phyloP scores from a whole-genome alignment of 2,797 vertebrate genomes.

The Scyliorhinus canicula region DNA sequence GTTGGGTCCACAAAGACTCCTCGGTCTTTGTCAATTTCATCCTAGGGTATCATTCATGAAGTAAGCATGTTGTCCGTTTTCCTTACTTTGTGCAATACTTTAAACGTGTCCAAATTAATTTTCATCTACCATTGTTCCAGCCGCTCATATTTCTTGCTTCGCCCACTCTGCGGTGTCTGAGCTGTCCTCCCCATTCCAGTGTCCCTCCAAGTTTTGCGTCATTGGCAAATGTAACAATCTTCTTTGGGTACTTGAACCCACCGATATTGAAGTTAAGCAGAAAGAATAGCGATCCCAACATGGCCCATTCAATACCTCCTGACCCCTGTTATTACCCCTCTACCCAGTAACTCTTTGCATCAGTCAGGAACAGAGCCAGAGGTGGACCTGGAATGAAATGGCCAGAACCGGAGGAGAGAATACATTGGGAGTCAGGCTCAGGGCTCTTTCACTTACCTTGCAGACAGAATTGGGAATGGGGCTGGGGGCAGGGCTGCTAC shows the following conservation, averaged over 20 bases:
- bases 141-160: not conserved
- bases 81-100: not conserved
- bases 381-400: no score
- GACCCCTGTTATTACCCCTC: not conserved
- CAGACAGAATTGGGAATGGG: no score
- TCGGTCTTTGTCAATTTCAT: not conserved
- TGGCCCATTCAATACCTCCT: not conserved
- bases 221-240: not conserved
- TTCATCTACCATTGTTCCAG: not conserved
- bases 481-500: no score
- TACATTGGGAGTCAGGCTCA: no score
- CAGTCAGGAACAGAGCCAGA: no score
- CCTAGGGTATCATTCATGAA: not conserved
- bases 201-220: not conserved
- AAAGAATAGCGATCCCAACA: not conserved
- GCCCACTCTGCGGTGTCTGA: not conserved
- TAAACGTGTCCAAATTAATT: not conserved
- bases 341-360: not conserved
- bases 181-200: not conserved
- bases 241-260: not conserved
- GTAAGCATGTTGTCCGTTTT: not conserved
- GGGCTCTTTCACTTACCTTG: no score
- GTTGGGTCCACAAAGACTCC: not conserved
- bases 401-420: no score
- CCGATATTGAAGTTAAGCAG: not conserved